Percentiles rank a stretch among this genome's conserved stretches.
These are phyloP conservation scores for Diaphora mendica DNA, from an alignment of 2,888 invertebrate genomes.

Conservation along the genomic window DNA sequence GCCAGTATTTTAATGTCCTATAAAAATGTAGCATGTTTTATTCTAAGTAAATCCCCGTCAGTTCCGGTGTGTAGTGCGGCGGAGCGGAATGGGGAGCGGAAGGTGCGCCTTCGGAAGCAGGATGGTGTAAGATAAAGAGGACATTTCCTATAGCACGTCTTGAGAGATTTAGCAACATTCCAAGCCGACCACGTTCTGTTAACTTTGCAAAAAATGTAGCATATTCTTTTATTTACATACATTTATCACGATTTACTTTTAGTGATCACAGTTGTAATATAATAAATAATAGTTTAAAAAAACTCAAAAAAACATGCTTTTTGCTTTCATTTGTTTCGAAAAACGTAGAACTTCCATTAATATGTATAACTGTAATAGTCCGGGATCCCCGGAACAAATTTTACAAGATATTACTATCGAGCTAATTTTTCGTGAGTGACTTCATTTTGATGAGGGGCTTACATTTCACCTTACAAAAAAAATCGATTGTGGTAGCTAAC, in stretches of 20 bases:
- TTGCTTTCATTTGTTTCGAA: not conserved
- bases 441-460: no score
- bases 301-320: no score
- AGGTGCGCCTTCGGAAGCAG: conserved; percentile 80
- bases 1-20: conserved; percentile 42
- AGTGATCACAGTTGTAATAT: not conserved
- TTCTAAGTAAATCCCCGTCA: conserved; percentile 77
- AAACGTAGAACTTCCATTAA: not conserved
- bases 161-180: conserved; percentile 82
- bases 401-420: no score
- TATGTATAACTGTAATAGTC: no score
- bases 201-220: conserved; percentile 54
- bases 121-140: conserved; percentile 86
- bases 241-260: not conserved
- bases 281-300: no score
- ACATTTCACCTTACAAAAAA: no score
- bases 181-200: conserved; percentile 68
- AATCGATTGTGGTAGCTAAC: no score
- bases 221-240: not conserved
- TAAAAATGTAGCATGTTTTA: conserved; percentile 66
- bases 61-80: conserved; percentile 77
- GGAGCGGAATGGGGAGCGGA: conserved; percentile 77
- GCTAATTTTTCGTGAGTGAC: no score
- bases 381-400: no score
- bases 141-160: conserved; percentile 84